phyloP scores from a whole-genome alignment of 2,888 invertebrate genomes.

The Lasioglossum zephyrum region DNA sequence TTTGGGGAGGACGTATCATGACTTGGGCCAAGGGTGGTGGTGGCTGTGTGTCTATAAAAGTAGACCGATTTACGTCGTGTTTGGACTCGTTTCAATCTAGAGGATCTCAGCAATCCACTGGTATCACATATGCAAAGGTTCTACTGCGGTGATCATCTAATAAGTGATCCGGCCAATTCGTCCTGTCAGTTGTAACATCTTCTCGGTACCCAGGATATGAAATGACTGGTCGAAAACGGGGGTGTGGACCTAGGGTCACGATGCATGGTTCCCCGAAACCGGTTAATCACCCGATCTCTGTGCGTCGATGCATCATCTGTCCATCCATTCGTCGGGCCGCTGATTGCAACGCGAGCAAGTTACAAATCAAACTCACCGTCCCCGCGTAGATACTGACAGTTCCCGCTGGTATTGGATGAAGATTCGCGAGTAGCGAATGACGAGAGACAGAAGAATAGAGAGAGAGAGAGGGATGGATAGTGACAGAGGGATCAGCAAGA shows the following conservation, averaged over 20 bases:
- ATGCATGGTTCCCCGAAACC: constrained; percentile 46
- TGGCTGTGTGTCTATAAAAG: not conserved
- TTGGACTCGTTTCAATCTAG: not conserved
- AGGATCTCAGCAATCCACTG: not conserved
- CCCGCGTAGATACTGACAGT: constrained; percentile 39
- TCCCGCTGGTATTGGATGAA: constrained; percentile 44
- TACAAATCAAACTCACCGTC: constrained; percentile 73
- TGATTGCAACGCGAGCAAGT: constrained; percentile 66
- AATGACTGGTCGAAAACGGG: not conserved
- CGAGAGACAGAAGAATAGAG: not conserved
- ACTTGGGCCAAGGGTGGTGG: too few relatives aligned
- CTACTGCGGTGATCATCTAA: not conserved
- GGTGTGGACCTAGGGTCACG: not conserved
- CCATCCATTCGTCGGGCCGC: constrained; percentile 53
- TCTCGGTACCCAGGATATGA: not conserved
- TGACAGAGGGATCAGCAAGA: not conserved
- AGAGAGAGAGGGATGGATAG: not conserved
- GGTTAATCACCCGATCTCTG: constrained; percentile 64
- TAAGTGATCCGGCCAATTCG: not conserved
- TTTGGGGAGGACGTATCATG: not conserved
- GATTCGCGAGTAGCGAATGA: constrained; percentile 39
- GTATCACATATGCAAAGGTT: not conserved
- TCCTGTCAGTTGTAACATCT: not conserved
- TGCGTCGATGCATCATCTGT: constrained; percentile 49
- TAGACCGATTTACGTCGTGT: not conserved